Evolutionary conservation across 2,113 vertebrate genomes (phyloP).

Genomic region (Sisor rabdophorus): DNA sequence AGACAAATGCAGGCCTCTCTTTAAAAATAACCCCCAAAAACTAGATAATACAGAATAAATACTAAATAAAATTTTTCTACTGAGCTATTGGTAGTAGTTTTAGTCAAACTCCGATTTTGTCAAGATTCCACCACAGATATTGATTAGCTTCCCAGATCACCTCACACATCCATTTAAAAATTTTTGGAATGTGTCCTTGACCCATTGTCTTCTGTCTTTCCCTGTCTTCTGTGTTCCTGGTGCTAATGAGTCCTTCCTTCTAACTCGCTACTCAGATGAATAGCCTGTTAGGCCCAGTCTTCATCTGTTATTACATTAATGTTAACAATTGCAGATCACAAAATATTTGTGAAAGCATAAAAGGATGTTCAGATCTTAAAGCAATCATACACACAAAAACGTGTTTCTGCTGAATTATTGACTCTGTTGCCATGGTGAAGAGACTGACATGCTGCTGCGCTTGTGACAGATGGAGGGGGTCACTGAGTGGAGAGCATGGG

Average conservation of each 20-base stretch:
- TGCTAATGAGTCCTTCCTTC: slow-evolving; percentile 35
- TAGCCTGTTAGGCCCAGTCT: slow-evolving; percentile 24
- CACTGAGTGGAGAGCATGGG: slow-evolving; percentile 28
- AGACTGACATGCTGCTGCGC: slow-evolving; percentile 13
- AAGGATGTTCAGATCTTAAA: neutral
- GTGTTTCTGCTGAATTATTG: slow-evolving; percentile 20
- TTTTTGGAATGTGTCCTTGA: slow-evolving; percentile 12
- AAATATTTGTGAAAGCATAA: neutral
- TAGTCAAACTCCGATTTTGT: neutral
- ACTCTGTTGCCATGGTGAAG: slow-evolving; percentile 46
- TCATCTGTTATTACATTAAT: neutral
- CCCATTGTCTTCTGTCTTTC: slow-evolving; percentile 39
- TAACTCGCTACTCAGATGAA: slow-evolving; percentile 10
- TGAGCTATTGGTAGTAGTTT: neutral
- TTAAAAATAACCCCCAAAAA: too few relatives aligned
- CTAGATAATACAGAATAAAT: neutral
- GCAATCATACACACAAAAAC: too few relatives aligned
- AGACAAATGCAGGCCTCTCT: too few relatives aligned
- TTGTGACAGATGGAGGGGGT: slow-evolving; percentile 49
- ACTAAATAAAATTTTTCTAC: neutral
- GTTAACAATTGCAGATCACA: neutral
- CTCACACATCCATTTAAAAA: neutral
- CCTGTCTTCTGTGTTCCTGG: slow-evolving; percentile 18
- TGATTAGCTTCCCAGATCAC: neutral
- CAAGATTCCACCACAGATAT: neutral